Evolutionary conservation across 2,888 invertebrate species (phyloP).

Genomic region (Pedicia rivosa): DNA sequence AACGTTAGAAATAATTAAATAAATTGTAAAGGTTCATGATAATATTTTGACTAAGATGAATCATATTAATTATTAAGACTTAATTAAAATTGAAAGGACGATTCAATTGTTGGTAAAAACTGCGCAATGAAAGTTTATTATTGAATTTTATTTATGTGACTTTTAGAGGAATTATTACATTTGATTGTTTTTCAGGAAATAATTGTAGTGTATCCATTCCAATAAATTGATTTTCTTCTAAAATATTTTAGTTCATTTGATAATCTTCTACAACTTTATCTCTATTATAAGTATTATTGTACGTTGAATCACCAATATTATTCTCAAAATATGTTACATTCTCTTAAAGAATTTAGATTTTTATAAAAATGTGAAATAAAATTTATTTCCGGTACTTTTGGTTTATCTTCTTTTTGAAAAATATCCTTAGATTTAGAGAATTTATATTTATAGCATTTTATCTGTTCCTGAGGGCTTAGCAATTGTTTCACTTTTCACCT

Average conservation of each 20-base stretch:
- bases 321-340: constrained; percentile 6
- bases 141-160: too few relatives aligned
- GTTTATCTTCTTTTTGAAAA: not conserved
- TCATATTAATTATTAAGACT: too few relatives aligned
- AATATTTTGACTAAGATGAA: too few relatives aligned
- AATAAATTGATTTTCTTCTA: not conserved
- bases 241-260: too few relatives aligned
- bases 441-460: constrained; percentile 3
- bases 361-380: not conserved
- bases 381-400: not conserved
- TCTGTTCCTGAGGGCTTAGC: too few relatives aligned
- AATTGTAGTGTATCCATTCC: constrained; percentile 6
- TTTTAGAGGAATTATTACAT: too few relatives aligned
- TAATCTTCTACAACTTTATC: constrained; percentile 15
- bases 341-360: not conserved
- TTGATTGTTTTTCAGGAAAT: constrained; percentile 2
- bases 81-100: too few relatives aligned
- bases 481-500: constrained; percentile 27
- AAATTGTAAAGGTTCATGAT: too few relatives aligned
- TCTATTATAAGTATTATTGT: constrained; percentile 11
- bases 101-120: too few relatives aligned
- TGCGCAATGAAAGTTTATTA: too few relatives aligned
- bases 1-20: too few relatives aligned
- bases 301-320: constrained; percentile 7
- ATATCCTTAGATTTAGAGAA: constrained; percentile 7